Conservation (phyloP, 2,113 vertebrate species). For the Catharus minimus region DNA sequence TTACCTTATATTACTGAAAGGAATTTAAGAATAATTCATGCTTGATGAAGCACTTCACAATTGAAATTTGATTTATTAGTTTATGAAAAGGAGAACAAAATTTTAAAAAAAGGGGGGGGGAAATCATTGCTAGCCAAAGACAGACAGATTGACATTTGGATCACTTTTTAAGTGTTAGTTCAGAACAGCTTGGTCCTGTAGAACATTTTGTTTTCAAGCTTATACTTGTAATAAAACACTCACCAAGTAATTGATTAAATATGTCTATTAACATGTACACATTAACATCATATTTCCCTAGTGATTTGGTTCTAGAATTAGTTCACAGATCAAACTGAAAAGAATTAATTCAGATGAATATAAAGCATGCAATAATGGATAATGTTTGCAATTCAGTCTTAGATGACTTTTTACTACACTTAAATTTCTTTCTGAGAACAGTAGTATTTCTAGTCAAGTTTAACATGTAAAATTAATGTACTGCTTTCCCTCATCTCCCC, state of each 20-base stretch:
- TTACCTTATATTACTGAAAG: constrained; percentile 8
- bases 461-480: neutral
- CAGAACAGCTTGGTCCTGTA: constrained; percentile 27
- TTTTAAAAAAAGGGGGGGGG: neutral
- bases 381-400: constrained; percentile 34
- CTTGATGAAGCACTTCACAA: constrained; percentile 29
- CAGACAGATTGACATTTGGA: constrained; percentile 28
- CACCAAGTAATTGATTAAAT: constrained; percentile 60
- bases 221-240: constrained; percentile 32
- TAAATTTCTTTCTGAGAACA: constrained; percentile 6
- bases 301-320: constrained; percentile 38
- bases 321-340: constrained; percentile 34
- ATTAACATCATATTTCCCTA: constrained; percentile 47
- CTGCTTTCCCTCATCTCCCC: neutral
- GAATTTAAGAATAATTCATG: neutral
- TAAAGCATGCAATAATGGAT: constrained; percentile 30
- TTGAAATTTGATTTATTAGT: constrained; percentile 34
- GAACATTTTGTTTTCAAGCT: constrained; percentile 50
- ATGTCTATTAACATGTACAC: constrained; percentile 33
- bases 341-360: constrained; percentile 47
- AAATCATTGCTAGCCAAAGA: constrained; percentile 7
- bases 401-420: neutral
- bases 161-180: constrained; percentile 26
- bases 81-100: constrained; percentile 5
- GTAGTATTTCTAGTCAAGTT: neutral